Base-by-base conservation (phyloP, 2,888 invertebrate species). In the Rhabditoides inermis region DNA sequence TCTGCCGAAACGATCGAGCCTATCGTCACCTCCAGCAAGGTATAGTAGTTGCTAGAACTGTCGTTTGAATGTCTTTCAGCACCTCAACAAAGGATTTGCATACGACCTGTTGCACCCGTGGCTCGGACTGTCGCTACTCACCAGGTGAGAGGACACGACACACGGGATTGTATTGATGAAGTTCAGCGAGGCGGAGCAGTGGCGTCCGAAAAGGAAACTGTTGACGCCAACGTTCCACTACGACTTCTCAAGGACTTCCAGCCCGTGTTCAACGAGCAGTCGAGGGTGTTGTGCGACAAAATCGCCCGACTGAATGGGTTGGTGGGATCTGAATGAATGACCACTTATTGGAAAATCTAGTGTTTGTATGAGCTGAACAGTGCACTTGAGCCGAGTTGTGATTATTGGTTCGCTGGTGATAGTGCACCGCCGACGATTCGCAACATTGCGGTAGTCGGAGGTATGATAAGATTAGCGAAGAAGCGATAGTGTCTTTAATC, bases 141-240 rank as follows among this genome's bases (percentile, higher is more conserved):
- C 72, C 7, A 68, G 61, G 63, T 63, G 26, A 6, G 15, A 22
- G 4, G 3, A 5, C 15, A 44, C 20, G 15, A 7, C 18, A 35
- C 10, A 42, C 20, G n/a, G 15, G 15, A 3, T 27, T n/a, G 36
- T 22, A 22, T 1, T 39, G 7, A 39, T 27, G 40, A 10, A 20
- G 40, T 51, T 23, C 39, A 69, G 70, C 30, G 36, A 46, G 23
- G 60, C 60, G 10, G 66, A 70, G 18, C 45, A 61, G 35, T 82
- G 82, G 82, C 74, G 77, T 15, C 69, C 70, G 2, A 73, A 79
- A 45, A 68, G 82, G 22, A 79, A 79, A 61, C 65, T 82, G 51
- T 68, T 82, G 39, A 82, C 82, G 0, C 82, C 82, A 5, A 78
- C 81, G 0, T 82, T 82, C 63, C 82, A 82, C 67, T 82, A 81